These are phyloP conservation scores for Athrips mouffetella DNA, from an alignment of 2,888 invertebrate species.

Conservation along the genomic window DNA sequence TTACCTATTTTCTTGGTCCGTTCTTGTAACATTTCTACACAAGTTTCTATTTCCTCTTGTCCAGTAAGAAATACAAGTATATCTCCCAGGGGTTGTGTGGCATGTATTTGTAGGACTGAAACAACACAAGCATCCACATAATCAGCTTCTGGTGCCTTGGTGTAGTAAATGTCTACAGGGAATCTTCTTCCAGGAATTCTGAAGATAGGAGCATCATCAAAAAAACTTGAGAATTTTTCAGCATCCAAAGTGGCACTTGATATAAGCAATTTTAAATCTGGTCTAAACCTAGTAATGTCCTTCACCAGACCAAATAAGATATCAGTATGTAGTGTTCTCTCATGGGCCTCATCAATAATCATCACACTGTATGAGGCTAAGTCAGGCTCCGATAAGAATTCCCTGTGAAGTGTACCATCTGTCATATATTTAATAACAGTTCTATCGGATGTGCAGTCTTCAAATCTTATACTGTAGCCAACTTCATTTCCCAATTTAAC, in stretches of 20 bases:
- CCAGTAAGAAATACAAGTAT: conserved; percentile 97
- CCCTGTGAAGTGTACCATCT: conserved; percentile 97
- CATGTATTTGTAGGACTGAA: conserved; percentile 97
- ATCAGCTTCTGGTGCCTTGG: conserved; percentile 99
- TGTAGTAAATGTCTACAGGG: conserved; percentile 99
- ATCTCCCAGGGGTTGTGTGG: conserved; percentile 97
- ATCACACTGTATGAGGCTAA: conserved; percentile 97
- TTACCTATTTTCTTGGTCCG: conserved; percentile 94
- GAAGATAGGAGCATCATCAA: conserved; percentile 99
- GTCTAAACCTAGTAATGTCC: conserved; percentile 95
- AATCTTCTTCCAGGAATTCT: conserved; percentile 98
- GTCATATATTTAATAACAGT: conserved; percentile 99
- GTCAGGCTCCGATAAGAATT: conserved; percentile 98
- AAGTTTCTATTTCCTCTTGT: conserved; percentile 94
- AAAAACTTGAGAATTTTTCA: conserved; percentile 98
- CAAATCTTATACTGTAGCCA: conserved; percentile 95
- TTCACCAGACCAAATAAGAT: conserved; percentile 98
- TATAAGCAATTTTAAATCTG: conserved; percentile 96
- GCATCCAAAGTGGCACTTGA: conserved; percentile 99
- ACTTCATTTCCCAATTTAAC: conserved; percentile 97
- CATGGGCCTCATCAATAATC: conserved; percentile 99
- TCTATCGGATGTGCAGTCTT: conserved; percentile 98
- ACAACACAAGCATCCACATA: conserved; percentile 99
- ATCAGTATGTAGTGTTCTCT: conserved; percentile 98
- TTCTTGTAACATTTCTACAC: conserved; percentile 93